Conservation (phyloP, 2,797 vertebrate species). For the Rhinichthys osculus region DNA sequence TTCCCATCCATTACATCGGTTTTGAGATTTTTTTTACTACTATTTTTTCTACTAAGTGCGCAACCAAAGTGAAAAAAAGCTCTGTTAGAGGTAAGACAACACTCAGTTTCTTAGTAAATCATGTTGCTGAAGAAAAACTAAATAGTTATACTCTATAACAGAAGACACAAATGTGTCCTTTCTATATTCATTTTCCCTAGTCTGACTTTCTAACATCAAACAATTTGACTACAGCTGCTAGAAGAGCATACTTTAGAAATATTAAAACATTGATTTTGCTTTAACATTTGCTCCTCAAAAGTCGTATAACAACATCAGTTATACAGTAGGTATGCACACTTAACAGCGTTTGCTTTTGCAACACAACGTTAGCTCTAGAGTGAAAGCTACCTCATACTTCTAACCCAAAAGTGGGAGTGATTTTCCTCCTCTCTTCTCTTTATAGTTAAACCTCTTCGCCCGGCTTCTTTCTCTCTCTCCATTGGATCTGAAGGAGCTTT, state of each 20-base stretch:
- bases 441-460: constrained; percentile 13
- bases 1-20: not conserved
- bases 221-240: not conserved
- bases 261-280: not conserved
- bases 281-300: not conserved
- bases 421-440: not conserved
- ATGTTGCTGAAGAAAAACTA: not conserved
- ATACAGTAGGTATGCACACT: not conserved
- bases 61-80: not conserved
- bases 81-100: not conserved
- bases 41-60: not conserved
- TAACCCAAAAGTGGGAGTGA: not conserved
- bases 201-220: not conserved
- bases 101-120: constrained; percentile 6
- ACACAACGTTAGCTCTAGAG: not conserved
- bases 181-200: not conserved
- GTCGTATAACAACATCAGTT: not conserved
- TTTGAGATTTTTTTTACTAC: not conserved
- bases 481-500: constrained; percentile 36
- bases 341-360: not conserved
- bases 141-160: not conserved
- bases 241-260: not conserved
- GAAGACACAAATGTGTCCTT: not conserved
- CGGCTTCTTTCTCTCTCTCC: not conserved
- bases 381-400: not conserved